A percentile compares a stretch with the other conserved stretches of the same genome.
phyloP scores from a whole-genome alignment of 2,888 invertebrate species.

The Troides oblongomaculatus region DNA sequence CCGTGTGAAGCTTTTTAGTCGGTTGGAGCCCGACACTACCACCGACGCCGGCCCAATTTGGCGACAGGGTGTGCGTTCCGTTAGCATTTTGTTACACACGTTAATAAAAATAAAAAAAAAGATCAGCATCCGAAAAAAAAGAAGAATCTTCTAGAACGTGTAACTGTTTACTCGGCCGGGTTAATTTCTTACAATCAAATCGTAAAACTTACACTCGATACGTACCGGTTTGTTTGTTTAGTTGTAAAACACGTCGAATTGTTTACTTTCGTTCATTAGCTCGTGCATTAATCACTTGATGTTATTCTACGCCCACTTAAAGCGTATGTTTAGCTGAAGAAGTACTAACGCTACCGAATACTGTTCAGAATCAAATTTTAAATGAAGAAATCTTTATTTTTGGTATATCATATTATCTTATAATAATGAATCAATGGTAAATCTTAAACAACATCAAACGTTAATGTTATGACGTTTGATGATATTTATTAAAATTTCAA shows the following conservation, averaged over 20 bases:
- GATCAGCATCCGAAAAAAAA: no score
- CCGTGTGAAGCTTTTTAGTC: no score
- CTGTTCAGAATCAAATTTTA: constrained; percentile 18
- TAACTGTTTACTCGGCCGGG: background rate
- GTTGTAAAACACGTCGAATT: constrained; percentile 8
- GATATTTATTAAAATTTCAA: no score
- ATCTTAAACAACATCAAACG: background rate
- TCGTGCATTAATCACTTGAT: constrained; percentile 3
- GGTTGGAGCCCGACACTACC: no score
- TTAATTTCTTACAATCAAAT: constrained; percentile 1
- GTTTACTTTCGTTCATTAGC: constrained; percentile 6
- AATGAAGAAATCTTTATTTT: constrained; percentile 17
- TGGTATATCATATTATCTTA: background rate
- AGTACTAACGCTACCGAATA: constrained; percentile 9
- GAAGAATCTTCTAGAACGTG: background rate
- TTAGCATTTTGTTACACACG: no score
- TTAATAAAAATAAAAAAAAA: no score
- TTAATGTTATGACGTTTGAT: background rate
- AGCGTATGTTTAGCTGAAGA: constrained; percentile 3
- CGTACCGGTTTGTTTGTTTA: background rate
- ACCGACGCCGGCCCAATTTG: no score
- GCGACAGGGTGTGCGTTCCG: no score
- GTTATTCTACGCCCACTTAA: constrained; percentile 19
- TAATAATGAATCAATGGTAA: background rate
- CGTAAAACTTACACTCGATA: background rate